Evolutionary conservation across 2,113 vertebrate genomes (phyloP).

Genomic region (Phyllopteryx taeniolatus): DNA sequence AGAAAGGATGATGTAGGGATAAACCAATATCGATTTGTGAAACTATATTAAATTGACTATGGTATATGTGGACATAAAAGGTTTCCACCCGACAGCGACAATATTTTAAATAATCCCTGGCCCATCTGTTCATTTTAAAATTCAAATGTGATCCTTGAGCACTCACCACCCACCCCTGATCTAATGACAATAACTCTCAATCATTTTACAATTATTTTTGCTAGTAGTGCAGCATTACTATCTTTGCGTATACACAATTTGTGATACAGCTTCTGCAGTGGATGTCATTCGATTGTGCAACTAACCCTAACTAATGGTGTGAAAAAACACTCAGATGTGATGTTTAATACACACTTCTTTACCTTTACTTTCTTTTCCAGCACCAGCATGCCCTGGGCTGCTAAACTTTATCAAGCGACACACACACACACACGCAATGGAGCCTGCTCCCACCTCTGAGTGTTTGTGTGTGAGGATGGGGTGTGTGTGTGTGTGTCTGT

Average conservation of each 20-base stretch:
- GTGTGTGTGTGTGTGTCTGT: background rate
- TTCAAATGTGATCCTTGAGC: no score
- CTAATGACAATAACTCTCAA: no score
- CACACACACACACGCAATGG: constrained; percentile 48
- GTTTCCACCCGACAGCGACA: no score
- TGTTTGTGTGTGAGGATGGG: constrained; percentile 10
- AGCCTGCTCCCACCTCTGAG: constrained; percentile 20
- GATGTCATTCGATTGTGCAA: background rate
- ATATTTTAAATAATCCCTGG: no score
- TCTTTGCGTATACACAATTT: background rate
- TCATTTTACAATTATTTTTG: no score
- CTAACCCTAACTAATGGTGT: background rate
- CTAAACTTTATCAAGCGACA: constrained; percentile 66
- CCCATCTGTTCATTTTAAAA: no score
- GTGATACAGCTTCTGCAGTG: background rate
- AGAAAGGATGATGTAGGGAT: no score
- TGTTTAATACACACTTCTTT: constrained; percentile 10
- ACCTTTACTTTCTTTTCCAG: constrained; percentile 46
- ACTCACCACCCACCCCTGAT: no score
- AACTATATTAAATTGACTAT: no score
- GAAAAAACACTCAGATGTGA: background rate
- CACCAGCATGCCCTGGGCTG: constrained; percentile 55
- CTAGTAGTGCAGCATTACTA: no score
- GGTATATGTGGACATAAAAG: no score
- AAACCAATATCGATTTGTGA: no score